phyloP scores from a whole-genome alignment of 1,140 invertebrate species.

The Ooceraea biroi region DNA sequence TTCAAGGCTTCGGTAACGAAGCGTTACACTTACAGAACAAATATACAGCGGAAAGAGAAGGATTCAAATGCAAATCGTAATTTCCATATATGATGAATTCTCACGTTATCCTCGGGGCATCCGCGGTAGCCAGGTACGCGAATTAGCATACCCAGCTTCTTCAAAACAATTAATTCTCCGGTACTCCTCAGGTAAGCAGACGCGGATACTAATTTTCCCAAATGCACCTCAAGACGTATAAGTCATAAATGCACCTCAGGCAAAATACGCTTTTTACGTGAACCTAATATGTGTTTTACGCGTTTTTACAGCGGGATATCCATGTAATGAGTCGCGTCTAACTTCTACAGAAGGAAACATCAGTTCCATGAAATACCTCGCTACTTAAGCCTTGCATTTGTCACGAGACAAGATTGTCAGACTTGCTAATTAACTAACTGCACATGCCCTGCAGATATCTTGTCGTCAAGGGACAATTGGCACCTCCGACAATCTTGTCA shows the following conservation, averaged over 20 bases:
- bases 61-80: constrained; percentile 57
- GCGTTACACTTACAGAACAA: constrained; percentile 45
- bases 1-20: neutral
- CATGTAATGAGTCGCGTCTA: constrained; percentile 1
- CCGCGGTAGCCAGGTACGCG: constrained; percentile 2
- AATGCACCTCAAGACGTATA: neutral
- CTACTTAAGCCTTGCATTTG: neutral
- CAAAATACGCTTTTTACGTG: neutral
- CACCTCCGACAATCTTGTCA: neutral
- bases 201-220: constrained; percentile 27
- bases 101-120: constrained; percentile 35
- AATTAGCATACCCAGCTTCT: constrained; percentile 34
- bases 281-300: too few relatives aligned
- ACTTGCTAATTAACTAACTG: neutral
- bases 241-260: neutral
- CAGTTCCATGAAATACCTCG: neutral
- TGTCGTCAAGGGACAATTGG: neutral
- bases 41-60: constrained; percentile 32
- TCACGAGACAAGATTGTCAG: neutral
- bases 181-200: constrained; percentile 9
- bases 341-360: neutral
- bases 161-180: constrained; percentile 57
- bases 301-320: neutral
- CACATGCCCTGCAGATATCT: neutral
- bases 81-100: constrained; percentile 46